Percentiles rank a stretch among this genome's conserved stretches.
Evolutionary conservation across 92 coral and sea anemone genomes (phyloP).

Genomic region (Phenganax stokvisi): DNA sequence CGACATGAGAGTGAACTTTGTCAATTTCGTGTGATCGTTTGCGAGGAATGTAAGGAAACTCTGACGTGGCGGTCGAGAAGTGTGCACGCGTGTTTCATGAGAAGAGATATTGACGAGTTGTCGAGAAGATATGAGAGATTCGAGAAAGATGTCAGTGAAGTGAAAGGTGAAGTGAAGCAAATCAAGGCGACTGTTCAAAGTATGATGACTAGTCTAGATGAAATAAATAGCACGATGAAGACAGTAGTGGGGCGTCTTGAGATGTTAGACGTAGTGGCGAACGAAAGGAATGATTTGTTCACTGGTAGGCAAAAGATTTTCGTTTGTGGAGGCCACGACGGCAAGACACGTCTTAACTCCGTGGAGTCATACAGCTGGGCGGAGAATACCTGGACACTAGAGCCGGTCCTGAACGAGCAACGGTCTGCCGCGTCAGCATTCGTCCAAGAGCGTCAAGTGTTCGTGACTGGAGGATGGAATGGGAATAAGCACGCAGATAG

Average conservation of each 20-base stretch:
- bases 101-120: neutral
- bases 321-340: neutral
- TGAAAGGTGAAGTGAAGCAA: too few species aligned
- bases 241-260: too few species aligned
- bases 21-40: constrained; percentile 4
- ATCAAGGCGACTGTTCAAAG: neutral
- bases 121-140: too few species aligned
- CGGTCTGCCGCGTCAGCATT: constrained; percentile 1
- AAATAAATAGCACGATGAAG: neutral
- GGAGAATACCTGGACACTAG: constrained; percentile 3
- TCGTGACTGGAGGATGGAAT: constrained; percentile 1
- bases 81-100: neutral
- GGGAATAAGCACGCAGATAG: neutral
- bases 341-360: neutral
- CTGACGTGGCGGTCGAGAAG: neutral
- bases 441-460: neutral
- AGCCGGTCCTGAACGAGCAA: neutral
- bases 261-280: neutral
- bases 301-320: neutral
- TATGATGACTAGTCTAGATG: too few species aligned
- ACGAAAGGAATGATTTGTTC: neutral
- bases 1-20: constrained; percentile 18
- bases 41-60: neutral
- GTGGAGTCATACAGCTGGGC: constrained; percentile 13
- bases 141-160: too few species aligned